Evolutionary conservation across 2,113 vertebrate genomes (phyloP).

Genomic region (Siniperca knerii): DNA sequence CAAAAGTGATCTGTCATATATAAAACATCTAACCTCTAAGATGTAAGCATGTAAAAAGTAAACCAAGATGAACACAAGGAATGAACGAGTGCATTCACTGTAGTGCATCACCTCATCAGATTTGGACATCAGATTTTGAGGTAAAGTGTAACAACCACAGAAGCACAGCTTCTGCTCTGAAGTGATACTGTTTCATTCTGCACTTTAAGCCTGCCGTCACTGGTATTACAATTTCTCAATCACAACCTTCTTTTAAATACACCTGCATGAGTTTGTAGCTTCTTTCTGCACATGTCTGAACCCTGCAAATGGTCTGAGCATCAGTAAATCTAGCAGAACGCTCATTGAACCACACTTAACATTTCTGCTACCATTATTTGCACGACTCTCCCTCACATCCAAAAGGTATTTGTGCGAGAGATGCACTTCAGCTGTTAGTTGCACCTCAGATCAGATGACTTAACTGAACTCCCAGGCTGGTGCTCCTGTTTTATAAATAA

Average conservation of each 20-base stretch:
- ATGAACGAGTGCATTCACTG: too few relatives aligned
- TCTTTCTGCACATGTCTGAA: background rate
- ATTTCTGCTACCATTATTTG: background rate
- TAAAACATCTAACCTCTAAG: background rate
- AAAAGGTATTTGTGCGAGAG: background rate
- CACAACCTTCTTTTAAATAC: background rate
- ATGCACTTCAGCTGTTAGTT: background rate
- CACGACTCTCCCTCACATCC: background rate
- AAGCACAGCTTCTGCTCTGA: background rate
- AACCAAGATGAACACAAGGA: background rate
- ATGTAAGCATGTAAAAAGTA: background rate
- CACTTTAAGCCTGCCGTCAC: background rate
- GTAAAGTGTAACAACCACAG: background rate
- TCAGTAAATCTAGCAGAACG: background rate
- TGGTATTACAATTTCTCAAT: background rate
- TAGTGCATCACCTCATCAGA: too few relatives aligned
- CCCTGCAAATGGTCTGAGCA: background rate
- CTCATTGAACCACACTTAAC: background rate
- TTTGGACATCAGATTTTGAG: too few relatives aligned
- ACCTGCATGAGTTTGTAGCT: background rate
- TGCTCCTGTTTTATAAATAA: constrained; percentile 9
- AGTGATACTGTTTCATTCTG: background rate
- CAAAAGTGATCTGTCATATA: background rate
- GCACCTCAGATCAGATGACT: constrained; percentile 8
- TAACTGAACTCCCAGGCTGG: background rate